Conservation (phyloP, 2,888 invertebrate species). For the Trichogramma evanescens region DNA sequence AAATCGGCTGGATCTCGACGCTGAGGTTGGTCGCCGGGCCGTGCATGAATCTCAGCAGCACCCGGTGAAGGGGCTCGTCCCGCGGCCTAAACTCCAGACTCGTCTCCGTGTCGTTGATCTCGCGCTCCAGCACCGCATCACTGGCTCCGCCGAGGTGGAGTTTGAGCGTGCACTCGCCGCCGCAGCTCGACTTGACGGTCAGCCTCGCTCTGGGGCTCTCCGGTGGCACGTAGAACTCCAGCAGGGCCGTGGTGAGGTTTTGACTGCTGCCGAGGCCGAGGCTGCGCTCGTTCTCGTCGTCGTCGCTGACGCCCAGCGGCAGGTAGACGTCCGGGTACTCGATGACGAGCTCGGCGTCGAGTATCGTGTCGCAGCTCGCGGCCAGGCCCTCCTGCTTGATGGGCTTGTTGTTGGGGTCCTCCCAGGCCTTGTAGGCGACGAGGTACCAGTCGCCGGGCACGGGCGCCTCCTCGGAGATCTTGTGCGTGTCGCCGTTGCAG, state of each 20-base stretch:
- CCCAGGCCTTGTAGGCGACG: conserved; percentile 70
- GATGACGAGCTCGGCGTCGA: conserved; percentile 60
- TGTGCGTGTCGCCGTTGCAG: conserved; percentile 57
- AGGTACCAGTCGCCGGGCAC: conserved; percentile 74
- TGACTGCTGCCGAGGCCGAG: not conserved
- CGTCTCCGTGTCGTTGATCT: conserved; percentile 29
- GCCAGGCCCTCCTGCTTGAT: conserved; percentile 71
- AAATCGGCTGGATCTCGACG: too few relatives aligned
- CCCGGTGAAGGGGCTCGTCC: conserved; percentile 26
- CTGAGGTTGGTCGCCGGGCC: too few relatives aligned
- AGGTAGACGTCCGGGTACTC: conserved; percentile 46
- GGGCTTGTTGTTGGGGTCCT: conserved; percentile 63
- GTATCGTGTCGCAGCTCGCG: conserved; percentile 58
- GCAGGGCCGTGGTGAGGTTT: conserved; percentile 29
- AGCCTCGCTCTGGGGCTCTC: conserved; percentile 27
- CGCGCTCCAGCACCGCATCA: conserved; percentile 26
- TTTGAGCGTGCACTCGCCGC: conserved; percentile 31
- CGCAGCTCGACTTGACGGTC: conserved; percentile 34
- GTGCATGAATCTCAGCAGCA: too few relatives aligned
- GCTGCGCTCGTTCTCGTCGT: not conserved
- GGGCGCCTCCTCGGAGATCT: conserved; percentile 59
- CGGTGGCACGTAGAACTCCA: conserved; percentile 35
- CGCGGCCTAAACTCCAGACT: conserved; percentile 34
- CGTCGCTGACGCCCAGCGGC: not conserved
- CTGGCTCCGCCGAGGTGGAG: conserved; percentile 22